Evolutionary conservation across 2,888 invertebrate genomes (phyloP).

Genomic region (Himalopsyche japonica): DNA sequence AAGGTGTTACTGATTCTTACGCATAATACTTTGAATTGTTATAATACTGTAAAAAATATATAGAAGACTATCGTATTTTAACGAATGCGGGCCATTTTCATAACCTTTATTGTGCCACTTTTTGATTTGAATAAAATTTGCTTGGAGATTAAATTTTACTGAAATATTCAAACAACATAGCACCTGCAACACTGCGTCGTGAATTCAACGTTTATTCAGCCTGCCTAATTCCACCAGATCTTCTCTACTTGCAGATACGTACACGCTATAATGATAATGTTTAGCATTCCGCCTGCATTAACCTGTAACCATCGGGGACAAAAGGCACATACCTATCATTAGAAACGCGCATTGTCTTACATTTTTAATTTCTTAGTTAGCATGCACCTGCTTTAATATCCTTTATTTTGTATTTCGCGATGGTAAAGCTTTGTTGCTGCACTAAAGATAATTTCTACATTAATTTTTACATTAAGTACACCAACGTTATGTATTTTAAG

Average conservation of each 20-base stretch:
- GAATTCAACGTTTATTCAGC: neutral
- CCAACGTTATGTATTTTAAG: neutral
- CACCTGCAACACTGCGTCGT: neutral
- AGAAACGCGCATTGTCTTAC: constrained; percentile 35
- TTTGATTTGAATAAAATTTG: neutral
- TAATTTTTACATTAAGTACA: neutral
- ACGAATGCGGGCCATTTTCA: no score
- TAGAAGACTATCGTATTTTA: no score
- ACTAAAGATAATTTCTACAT: neutral
- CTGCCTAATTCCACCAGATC: constrained; percentile 10
- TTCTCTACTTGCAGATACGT: neutral
- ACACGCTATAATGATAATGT: constrained; percentile 27
- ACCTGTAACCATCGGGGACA: constrained; percentile 25
- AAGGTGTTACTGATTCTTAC: no score
- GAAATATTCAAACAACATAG: neutral
- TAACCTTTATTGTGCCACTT: no score
- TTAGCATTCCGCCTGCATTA: constrained; percentile 34
- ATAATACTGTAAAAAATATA: no score
- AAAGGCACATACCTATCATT: constrained; percentile 34
- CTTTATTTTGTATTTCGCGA: constrained; percentile 13
- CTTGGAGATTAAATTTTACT: neutral
- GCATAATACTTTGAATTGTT: no score
- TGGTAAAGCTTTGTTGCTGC: neutral
- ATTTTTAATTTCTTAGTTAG: constrained; percentile 40
- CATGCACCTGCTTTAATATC: constrained; percentile 28